Percentiles rank a stretch among this genome's conserved stretches.
phyloP scores from a whole-genome alignment of 2,888 invertebrate species.

The Lysandra bellargus region DNA sequence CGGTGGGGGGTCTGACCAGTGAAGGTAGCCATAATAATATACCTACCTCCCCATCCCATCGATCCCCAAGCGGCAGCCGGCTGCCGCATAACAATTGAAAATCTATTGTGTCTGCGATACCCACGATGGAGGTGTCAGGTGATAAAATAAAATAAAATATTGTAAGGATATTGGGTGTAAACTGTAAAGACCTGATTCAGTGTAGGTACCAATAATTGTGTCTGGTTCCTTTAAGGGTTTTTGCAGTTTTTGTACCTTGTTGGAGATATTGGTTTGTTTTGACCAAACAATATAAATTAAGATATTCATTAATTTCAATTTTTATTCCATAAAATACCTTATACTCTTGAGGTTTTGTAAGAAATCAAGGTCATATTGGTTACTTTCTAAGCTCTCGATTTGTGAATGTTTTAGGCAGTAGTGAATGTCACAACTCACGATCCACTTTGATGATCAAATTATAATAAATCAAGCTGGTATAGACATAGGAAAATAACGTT shows the following conservation, averaged over 20 bases:
- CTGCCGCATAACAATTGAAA: too few species aligned
- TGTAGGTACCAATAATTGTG: not conserved
- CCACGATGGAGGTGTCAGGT: too few species aligned
- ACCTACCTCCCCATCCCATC: not conserved
- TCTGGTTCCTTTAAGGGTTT: not conserved
- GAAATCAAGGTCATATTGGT: conserved; percentile 18
- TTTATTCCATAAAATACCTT: not conserved
- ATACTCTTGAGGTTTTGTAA: not conserved
- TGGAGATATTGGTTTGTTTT: not conserved
- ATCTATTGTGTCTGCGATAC: too few species aligned
- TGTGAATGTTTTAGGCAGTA: conserved; percentile 11
- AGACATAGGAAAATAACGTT: too few species aligned
- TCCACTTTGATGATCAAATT: not conserved
- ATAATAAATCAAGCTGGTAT: not conserved
- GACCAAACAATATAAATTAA: not conserved
- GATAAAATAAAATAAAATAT: not conserved
- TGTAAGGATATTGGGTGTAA: not conserved
- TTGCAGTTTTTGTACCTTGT: not conserved
- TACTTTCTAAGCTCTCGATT: conserved; percentile 15
- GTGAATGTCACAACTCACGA: not conserved
- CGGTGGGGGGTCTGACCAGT: conserved; percentile 11
- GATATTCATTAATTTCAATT: not conserved
- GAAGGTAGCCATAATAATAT: not conserved
- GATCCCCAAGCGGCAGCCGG: too few species aligned
- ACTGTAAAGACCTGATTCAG: not conserved